Evolutionary conservation across 1,140 invertebrate genomes (phyloP).

Genomic region (Oreohelix idahoensis): DNA sequence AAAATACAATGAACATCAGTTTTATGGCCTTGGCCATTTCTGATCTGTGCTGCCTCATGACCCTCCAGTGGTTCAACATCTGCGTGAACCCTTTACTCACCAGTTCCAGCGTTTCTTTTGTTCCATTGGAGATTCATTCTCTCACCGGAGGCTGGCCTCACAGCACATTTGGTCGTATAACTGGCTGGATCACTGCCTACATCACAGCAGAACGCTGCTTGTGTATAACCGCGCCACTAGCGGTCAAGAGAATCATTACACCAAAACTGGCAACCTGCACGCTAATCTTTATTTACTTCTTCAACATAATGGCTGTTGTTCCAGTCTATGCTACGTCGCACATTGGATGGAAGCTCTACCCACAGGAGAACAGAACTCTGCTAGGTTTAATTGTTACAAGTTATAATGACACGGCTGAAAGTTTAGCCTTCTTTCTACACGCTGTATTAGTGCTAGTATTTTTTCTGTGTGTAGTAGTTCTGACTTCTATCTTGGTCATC

Average conservation of each 20-base stretch:
- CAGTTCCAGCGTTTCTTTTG: background rate
- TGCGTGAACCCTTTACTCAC: background rate
- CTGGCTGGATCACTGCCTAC: background rate
- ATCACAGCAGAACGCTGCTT: background rate
- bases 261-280: background rate
- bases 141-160: background rate
- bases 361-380: background rate
- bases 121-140: background rate
- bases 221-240: background rate
- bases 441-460: background rate
- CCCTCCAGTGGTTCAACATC: background rate
- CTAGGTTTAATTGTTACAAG: background rate
- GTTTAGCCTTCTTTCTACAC: background rate
- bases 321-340: background rate
- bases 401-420: background rate
- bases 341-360: background rate
- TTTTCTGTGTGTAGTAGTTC: background rate
- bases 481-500: background rate
- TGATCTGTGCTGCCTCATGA: background rate
- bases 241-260: background rate
- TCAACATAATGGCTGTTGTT: background rate
- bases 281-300: background rate
- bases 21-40: background rate
- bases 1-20: background rate
- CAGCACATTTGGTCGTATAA: background rate